Evolutionary conservation across 2,888 invertebrate species (phyloP), one percentile per base, ranked within the genome.

Genomic region (Elegia similella): DNA sequence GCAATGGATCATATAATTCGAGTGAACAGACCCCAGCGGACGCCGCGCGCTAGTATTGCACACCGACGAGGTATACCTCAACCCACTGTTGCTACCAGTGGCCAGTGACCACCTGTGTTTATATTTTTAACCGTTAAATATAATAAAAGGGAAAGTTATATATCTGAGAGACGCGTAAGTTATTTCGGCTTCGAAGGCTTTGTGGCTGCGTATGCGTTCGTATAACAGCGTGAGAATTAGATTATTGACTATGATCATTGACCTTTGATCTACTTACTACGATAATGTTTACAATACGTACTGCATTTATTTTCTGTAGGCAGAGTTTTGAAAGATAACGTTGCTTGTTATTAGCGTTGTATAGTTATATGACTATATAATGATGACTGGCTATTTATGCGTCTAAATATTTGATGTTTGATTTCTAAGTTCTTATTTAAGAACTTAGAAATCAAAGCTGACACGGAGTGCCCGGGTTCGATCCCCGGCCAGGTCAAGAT

Each of bases 1-100:
- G 23, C 2, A 3, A 23, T 23, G 23, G 23, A 23, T 23, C 23
- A 23, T 23, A 23, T 3, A 23, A 23, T 23, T 23, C 2, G 23
- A 23, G 23, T 23, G 23, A 23, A 23, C 23, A 23, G 2, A 23
- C 23, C 23, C 67, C 69, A 76, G 71, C 78, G 84, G 79, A 79
- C 76, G 79, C 78, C 65, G 68, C 65, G 65, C 67, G 50, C 70
- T 72, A 68, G 70, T 79, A 80, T 78, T 84, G 84, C 83, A 84
- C 76, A 72, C 61, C 55, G 53, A 34, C 44, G 59, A 52, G 12
- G 16, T 44, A 34, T 30, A 55, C 10, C 44, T 32, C 44, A n/a
- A 30, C 38, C 48, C 29, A 17, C 38, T 50, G 50, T 50, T 50
- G 50, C 50, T 38, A 38, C 1, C 38, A 38, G 38, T n/a, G n/a